These are phyloP conservation scores for Xylocopa sonorina DNA, from an alignment of 1,140 invertebrate genomes.

Conservation along the genomic window DNA sequence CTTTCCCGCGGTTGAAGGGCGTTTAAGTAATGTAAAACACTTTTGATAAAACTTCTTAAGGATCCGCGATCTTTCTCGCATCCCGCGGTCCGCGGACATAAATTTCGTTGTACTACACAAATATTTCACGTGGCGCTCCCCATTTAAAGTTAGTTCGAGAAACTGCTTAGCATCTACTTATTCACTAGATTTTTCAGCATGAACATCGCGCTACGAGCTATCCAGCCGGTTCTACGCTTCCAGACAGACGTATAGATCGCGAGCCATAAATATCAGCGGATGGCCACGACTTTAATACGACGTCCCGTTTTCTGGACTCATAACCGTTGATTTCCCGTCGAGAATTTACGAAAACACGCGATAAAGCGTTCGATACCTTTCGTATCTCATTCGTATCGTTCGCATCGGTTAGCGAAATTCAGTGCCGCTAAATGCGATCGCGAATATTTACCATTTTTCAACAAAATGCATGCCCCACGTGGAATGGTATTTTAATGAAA, in stretches of 20 bases:
- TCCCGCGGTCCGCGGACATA: conserved; percentile 17
- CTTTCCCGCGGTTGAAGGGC: neutral
- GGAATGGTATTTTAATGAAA: neutral
- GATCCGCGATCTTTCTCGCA: neutral
- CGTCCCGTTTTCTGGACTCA: conserved; percentile 62
- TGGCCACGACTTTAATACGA: conserved; percentile 61
- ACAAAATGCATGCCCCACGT: neutral
- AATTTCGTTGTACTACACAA: conserved; percentile 52
- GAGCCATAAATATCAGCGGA: conserved; percentile 58
- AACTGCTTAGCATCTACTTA: conserved; percentile 66
- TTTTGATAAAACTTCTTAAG: conserved; percentile 46
- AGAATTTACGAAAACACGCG: conserved; percentile 56
- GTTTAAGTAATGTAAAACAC: conserved; percentile 40
- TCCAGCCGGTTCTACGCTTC: conserved; percentile 24
- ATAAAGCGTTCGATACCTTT: neutral
- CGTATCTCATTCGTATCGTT: neutral
- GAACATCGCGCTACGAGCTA: conserved; percentile 33
- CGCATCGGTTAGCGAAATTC: neutral
- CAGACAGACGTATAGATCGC: conserved; percentile 59
- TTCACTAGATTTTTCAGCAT: conserved; percentile 61
- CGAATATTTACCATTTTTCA: neutral
- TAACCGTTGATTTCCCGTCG: conserved; percentile 57
- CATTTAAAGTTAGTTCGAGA: conserved; percentile 61
- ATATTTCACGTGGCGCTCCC: conserved; percentile 47
- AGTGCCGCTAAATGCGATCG: neutral